Evolutionary conservation across 2,113 vertebrate genomes (phyloP).

Genomic region (Spilogale gracilis): DNA sequence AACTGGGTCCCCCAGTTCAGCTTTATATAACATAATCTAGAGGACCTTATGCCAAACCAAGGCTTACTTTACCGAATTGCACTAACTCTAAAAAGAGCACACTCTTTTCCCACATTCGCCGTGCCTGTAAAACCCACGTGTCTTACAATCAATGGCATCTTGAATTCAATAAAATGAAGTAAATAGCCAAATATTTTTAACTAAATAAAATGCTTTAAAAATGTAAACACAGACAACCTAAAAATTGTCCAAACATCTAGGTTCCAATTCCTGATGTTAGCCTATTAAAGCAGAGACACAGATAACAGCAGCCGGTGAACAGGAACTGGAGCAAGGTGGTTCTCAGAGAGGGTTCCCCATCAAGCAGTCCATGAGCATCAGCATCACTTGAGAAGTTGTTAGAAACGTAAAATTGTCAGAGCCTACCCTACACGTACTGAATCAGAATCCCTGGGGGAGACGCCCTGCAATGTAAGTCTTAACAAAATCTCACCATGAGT

Average conservation of each 20-base stretch:
- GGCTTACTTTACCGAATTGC: not conserved
- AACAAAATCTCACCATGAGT: not conserved
- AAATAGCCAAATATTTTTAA: slow-evolving; percentile 32
- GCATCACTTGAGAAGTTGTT: not conserved
- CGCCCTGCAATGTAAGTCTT: not conserved
- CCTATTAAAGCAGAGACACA: not conserved
- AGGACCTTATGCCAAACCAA: not conserved
- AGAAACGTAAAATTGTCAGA: not conserved
- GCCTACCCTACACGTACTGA: not conserved
- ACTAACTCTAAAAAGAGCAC: not conserved
- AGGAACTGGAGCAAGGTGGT: not conserved
- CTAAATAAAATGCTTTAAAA: slow-evolving; percentile 17
- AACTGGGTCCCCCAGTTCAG: not conserved
- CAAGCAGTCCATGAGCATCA: not conserved
- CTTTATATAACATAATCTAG: not conserved
- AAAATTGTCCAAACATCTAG: not conserved
- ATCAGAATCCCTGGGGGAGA: not conserved
- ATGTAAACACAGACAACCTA: slow-evolving; percentile 27
- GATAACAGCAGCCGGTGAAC: not conserved
- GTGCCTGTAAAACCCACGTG: not conserved
- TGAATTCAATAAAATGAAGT: not conserved
- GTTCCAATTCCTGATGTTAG: not conserved
- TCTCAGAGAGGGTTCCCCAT: not conserved
- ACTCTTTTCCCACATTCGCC: not conserved
- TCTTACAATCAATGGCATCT: not conserved